phyloP scores from a whole-genome alignment of 2,797 vertebrate genomes.

The Hemibagrus guttatus region DNA sequence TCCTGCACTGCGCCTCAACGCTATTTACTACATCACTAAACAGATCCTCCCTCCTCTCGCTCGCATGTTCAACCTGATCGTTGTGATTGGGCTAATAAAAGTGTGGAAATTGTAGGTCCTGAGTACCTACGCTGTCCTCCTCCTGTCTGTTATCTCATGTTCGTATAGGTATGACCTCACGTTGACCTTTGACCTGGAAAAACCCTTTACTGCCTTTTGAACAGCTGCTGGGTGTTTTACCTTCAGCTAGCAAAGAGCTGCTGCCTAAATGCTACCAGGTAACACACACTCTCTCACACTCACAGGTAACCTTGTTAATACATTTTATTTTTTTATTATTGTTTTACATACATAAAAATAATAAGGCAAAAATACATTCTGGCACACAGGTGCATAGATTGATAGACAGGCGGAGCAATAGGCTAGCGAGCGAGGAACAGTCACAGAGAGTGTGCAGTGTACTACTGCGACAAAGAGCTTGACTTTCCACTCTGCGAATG shows the following conservation, averaged over 20 bases:
- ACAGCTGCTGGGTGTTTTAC: conserved; percentile 93
- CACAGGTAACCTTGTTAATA: neutral
- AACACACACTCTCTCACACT: conserved; percentile 43
- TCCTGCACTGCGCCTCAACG: conserved; percentile 84
- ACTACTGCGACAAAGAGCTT: conserved; percentile 75
- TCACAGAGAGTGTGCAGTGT: conserved; percentile 88
- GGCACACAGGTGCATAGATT: neutral
- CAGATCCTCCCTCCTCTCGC: conserved; percentile 93
- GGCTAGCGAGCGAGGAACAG: conserved; percentile 88
- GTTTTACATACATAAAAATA: neutral
- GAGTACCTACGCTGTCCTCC: no score
- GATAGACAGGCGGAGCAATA: neutral
- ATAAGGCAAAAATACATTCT: neutral
- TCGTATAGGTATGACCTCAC: conserved; percentile 81
- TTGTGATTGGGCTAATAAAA: no score
- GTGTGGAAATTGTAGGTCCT: no score
- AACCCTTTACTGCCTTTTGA: conserved; percentile 97
- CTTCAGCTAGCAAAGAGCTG: conserved; percentile 92
- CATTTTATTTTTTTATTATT: neutral
- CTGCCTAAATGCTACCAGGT: conserved; percentile 91
- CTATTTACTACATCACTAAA: conserved; percentile 94
- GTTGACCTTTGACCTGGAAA: conserved; percentile 88
- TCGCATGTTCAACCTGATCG: conserved; percentile 91
- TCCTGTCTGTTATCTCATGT: no score
- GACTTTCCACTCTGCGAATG: conserved; percentile 80